Base-by-base conservation (phyloP, 2,888 invertebrate species). In the Zele albiditarsus region DNA sequence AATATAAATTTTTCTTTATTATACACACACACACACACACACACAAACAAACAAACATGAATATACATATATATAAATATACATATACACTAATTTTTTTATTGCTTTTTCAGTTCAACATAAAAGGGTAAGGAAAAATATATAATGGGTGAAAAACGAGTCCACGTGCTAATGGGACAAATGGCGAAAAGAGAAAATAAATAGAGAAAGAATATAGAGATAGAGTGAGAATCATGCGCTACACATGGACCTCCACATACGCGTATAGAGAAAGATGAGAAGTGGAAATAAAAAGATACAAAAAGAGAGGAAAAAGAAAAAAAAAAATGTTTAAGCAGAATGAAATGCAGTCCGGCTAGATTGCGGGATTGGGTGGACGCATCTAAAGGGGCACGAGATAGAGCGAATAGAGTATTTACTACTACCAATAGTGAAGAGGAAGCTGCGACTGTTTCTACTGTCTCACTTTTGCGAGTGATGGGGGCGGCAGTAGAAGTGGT, bases 341-440 rank as follows among this genome's bases (percentile, higher is more conserved):
- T 46, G 46, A 77, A 78, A 77, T 77, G 77, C 73, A 72, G 75
- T 75, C 68, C 68, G 75, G 75, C 75, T 73, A 70, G 74, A 53
- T 27, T 76, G 69, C 46, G 16, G 16, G 71, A 73, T 76, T 75
- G 69, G 76, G 67, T 73, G 74, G 20, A 73, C 72, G 68, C 6
- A 20, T 53, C 8, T 20, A 20, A 53, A 53, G 53, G 53, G 53
- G 53, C 53, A 53, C 20, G 53, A 53, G 53, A 53, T 60, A 71
- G 75, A 77, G 72, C 58, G 66, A 57, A 66, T 66, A 73, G 67
- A 74, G 66, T 70, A 73, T 46, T 46, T n/a, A 46, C n/a, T 46
- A 46, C 16, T 46, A 38, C 5, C 6, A 16, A n/a, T 16, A 46
- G 16, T 46, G 71, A 20, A 66, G 67, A 74, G 65, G 65, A 57